Evolutionary conservation across 2,888 invertebrate genomes (phyloP), one percentile per base, ranked within the genome.

Genomic region (Lydus trimaculatus): DNA sequence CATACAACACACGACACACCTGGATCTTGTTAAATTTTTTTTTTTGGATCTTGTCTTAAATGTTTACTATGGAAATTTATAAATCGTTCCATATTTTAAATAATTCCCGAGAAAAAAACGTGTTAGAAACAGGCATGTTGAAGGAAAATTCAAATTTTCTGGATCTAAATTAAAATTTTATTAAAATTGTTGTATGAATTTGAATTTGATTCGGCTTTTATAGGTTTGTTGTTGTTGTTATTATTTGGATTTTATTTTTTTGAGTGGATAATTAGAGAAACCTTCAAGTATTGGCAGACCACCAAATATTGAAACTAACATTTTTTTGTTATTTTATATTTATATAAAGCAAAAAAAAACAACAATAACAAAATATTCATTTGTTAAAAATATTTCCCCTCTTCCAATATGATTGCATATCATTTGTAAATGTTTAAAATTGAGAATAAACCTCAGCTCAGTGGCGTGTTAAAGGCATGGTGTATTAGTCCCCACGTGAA

Each of bases 261-360:
- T 20, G 48, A 48, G 5, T 17, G 17, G 20, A 20, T 48, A 2
- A 48, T 48, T 48, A 48, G 48, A 20, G 48, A 20, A 23, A 48
- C 48, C 48, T 48, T 48, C 48, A 20, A 48, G 2, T 20, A 48
- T 48, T 48, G 48, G 48, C 48, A 48, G 23, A 9, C 20, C 9
- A 20, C 20, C 48, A 48, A 48, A 48, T 48, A 48, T 48, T 36
- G 2, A n/a, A 1, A 48, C 43, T 6, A 48, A 48, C 7, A 39
- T n/a, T 48, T 48, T 48, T 39, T 17, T 48, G 43, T 48, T 48
- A 48, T 48, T 48, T 17, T 48, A 48, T n/a, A 48, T n/a, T n/a
- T 36, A 36, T 2, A 28, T 4, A 28, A 28, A 28, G 4, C 3
- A 48, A 20, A 48, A 20, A 48, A 43, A 43, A 48, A 43, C 17